Base-by-base conservation (phyloP, 2,888 invertebrate genomes). In the Amblyjoppa proteus region DNA sequence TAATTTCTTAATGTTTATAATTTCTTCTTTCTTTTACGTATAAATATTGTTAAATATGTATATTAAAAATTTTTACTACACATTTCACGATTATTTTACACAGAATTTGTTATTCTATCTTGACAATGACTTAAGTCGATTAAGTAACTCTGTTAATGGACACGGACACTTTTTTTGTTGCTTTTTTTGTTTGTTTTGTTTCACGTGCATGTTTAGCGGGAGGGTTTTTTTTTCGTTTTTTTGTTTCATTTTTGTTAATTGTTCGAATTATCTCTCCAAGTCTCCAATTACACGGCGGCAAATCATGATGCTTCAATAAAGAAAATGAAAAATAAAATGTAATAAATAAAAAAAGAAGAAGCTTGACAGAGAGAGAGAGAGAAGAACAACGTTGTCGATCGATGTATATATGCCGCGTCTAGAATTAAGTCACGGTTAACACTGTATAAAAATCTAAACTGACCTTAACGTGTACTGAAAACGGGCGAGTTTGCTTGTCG, bases 391-490 rank as follows among this genome's bases (percentile, higher is more conserved):
- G 64, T 77, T 56, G 69, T 83, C 83, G 41, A 81, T 88, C 80
- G 83, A 87, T 87, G 82, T 82, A 83, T 69, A 69, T 74, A 75
- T 68, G 83, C 70, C 83, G 79, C 81, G 83, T 85, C 71, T 80
- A 82, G 76, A 84, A 79, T 87, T 68, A 80, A 87, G 87, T 89
- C 84, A 87, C 87, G 80, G 80, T 89, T 83, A 87, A 90, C 91
- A 90, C 88, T 90, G 93, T 93, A 93, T 92, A 92, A 93, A 93
- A 93, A 92, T 93, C 92, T 93, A 92, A 92, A 92, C 91, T 92
- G 92, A 92, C 91, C 91, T 91, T 92, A 91, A 90, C 88, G 88
- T 87, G 89, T 91, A 92, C 91, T 90, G 91, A 91, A 92, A 92
- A 91, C 89, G 90, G 87, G 90, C 89, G 89, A 88, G 85, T 87